phyloP scores from a whole-genome alignment of 2,888 invertebrate genomes.

The Alloplasta piceator region DNA sequence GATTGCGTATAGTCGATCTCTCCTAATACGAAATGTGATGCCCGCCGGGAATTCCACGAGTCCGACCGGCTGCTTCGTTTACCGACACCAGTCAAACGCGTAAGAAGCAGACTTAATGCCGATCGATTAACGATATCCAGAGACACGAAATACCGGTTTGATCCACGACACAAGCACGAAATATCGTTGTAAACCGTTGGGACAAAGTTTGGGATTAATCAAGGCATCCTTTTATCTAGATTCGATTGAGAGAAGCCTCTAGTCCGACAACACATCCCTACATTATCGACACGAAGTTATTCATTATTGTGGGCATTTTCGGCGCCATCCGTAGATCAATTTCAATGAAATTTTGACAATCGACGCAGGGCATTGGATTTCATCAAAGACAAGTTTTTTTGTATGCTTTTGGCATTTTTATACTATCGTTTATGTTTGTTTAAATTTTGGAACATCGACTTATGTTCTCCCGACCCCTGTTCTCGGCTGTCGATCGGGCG shows the following conservation, averaged over 20 bases:
- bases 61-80: constrained; percentile 54
- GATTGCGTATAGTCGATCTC: constrained; percentile 77
- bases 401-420: no score
- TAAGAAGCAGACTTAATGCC: neutral
- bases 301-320: no score
- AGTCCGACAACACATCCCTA: neutral
- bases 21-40: constrained; percentile 78
- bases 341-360: no score
- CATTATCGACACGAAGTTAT: no score
- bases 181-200: constrained; percentile 1
- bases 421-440: no score
- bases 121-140: constrained; percentile 50
- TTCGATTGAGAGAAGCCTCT: neutral
- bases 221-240: neutral
- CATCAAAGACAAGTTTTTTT: no score
- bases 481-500: constrained; percentile 54
- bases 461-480: constrained; percentile 35
- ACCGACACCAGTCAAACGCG: constrained; percentile 4
- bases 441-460: constrained; percentile 73
- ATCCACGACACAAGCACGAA: constrained; percentile 10
- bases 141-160: constrained; percentile 38
- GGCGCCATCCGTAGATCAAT: no score
- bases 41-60: constrained; percentile 77
- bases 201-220: neutral
- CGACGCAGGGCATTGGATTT: no score